Evolutionary conservation across 2,888 invertebrate species (phyloP).

Genomic region (Leucoptera coffeella): DNA sequence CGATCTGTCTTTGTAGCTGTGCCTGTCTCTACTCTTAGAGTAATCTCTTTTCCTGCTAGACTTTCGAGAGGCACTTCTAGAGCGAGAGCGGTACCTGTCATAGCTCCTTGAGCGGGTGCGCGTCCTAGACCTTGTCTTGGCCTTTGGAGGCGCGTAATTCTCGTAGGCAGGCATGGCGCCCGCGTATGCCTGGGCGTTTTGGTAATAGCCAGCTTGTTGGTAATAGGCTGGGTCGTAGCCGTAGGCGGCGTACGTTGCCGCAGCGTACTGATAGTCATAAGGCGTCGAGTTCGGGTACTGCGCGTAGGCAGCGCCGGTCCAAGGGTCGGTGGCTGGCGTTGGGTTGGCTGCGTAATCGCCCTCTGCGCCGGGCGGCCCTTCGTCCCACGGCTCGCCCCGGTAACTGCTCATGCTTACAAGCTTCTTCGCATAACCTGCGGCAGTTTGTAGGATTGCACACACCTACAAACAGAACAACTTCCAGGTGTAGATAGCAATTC

Average conservation of each 20-base stretch:
- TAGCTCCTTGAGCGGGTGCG: slow-evolving; percentile 6
- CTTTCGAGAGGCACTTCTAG: slow-evolving; percentile 17
- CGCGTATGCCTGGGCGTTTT: slow-evolving; percentile 1
- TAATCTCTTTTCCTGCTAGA: slow-evolving; percentile 16
- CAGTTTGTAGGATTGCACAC: slow-evolving; percentile 54
- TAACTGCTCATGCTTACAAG: slow-evolving; percentile 19
- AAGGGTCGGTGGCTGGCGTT: slow-evolving; percentile 12
- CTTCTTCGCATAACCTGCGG: slow-evolving; percentile 49
- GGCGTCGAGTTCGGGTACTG: slow-evolving; percentile 21
- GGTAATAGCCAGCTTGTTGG: slow-evolving; percentile 9
- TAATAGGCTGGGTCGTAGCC: slow-evolving; percentile 25
- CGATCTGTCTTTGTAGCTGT: slow-evolving; percentile 15
- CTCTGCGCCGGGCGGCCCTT: slow-evolving; percentile 49
- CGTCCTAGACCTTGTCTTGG: no score
- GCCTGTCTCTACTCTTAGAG: slow-evolving; percentile 19
- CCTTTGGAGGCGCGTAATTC: slow-evolving; percentile 11
- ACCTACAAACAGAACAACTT: slow-evolving; percentile 67
- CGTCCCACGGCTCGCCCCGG: slow-evolving; percentile 33
- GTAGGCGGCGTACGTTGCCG: slow-evolving; percentile 18
- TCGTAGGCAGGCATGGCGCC: slow-evolving; percentile 6
- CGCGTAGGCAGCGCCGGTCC: slow-evolving; percentile 20
- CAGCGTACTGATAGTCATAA: slow-evolving; percentile 29
- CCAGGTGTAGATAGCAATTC: slow-evolving; percentile 57
- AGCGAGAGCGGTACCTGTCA: slow-evolving; percentile 17
- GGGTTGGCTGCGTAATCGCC: slow-evolving; percentile 35